Base-by-base conservation (phyloP, 2,797 vertebrate species). In the Scleropages formosus region DNA sequence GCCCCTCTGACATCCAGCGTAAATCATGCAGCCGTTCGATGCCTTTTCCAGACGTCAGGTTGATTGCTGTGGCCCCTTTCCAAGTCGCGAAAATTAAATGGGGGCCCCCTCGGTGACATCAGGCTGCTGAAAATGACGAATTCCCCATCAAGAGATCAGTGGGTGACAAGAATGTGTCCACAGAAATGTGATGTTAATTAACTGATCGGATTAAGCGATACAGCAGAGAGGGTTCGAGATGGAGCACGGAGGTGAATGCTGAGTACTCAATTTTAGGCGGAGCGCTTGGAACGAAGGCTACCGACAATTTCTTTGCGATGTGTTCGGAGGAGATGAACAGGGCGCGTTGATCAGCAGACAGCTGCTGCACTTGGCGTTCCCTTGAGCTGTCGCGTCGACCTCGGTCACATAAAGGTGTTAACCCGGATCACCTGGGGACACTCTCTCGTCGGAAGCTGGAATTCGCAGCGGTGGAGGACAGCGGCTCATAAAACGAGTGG, bases 21-120 rank as follows among this genome's bases (percentile, higher is more conserved):
- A 70, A 70, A 70, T 56, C 12, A 27, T 24, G 1, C 4, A 20
- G 24, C 20, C 8, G 24, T 16, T 27, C 24, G 22, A 70, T 31
- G 49, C 24, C 68, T 70, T 31, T 70, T 70, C 68, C 68, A 70
- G 68, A 56, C 39, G n/a, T 68, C 46, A 22, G 44, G 46, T 44
- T 12, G 66, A 68, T 4, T 4, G 24, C 22, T 15, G 8, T 13
- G 16, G 68, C 53, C 18, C 53, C 53, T 12, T 47, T 46, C 11
- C 12, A 12, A 8, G 66, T n/a, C 46, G 13, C 39, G 9, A 46
- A 70, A 56, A 56, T 56, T 18, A 56, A 70, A 70, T 44, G n/a
- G 47, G 64, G 47, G 39, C n/a, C 44, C 22, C 15, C 13, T 53
- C 26, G 44, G 67, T 16, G 13, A 22, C 51, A 46, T 4, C 0